Evolutionary conservation across 2,113 vertebrate species (phyloP), one percentile per base, ranked within the genome.

Genomic region (Channa maculata): DNA sequence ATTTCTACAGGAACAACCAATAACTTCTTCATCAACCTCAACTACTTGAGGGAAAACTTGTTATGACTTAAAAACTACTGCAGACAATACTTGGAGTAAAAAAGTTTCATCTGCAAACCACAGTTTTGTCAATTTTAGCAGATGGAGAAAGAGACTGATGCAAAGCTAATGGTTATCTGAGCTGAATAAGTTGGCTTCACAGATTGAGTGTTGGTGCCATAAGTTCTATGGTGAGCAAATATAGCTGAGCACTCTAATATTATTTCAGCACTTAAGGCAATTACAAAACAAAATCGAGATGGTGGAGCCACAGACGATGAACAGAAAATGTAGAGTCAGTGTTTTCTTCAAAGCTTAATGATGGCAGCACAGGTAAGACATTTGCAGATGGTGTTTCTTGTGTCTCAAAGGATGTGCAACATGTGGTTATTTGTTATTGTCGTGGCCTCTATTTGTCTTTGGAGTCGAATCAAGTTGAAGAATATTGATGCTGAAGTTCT

Each of bases 241-340:
- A 57, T 48, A 72, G 79, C 73, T 84, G 79, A 85, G 71, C 67
- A 63, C 55, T 87, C 54, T 51, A 43, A 41, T 65, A 50, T 65
- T 72, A 83, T 79, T 81, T 57, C 54, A 71, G 71, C 53, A 52
- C 64, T 73, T 75, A 64, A 68, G 60, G 59, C 59, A 68, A 73
- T 52, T 49, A 74, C 64, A 76, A 71, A 55, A 71, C 54, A 15
- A 55, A 78, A 34, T 67, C 52, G 44, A 72, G 62, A 77, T 57
- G 45, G 43, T 65, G 48, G 44, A 61, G 45, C 13, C n/a, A 5
- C 13, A 79, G 71, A 73, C 44, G 41, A 71, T 14, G 15, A 60
- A 65, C 49, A 64, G 43, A 57, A 71, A 41, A 57, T 61, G 52
- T 57, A 62, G 69, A 76, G 52, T 75, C 65, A 55, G 24, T 8